A percentile compares a stretch with the other conserved stretches of the same genome.
These are phyloP conservation scores for Halichoeres trimaculatus DNA, from an alignment of 2,113 vertebrate genomes.

Conservation along the genomic window DNA sequence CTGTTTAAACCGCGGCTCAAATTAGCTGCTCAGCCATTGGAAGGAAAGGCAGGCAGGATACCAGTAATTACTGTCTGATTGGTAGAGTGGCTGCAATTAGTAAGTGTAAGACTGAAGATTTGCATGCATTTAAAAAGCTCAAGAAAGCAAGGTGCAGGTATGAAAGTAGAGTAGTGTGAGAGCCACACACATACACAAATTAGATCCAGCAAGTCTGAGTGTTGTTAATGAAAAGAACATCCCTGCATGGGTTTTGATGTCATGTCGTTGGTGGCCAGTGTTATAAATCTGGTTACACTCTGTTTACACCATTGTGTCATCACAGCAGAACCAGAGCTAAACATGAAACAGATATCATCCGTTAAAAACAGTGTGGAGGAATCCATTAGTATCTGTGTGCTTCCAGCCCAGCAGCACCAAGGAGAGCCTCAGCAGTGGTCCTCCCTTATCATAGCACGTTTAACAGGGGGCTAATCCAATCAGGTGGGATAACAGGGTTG, in stretches of 20 bases:
- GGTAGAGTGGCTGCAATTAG: slow-evolving; percentile 88
- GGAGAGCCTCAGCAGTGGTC: slow-evolving; percentile 75
- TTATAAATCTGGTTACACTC: background rate
- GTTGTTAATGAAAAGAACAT: background rate
- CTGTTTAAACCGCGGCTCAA: slow-evolving; percentile 86
- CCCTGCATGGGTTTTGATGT: background rate
- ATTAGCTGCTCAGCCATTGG: slow-evolving; percentile 88
- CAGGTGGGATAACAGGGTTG: slow-evolving; percentile 82
- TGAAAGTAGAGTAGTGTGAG: background rate
- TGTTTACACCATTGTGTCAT: slow-evolving; percentile 23
- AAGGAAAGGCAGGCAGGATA: slow-evolving; percentile 87
- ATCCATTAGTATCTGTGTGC: slow-evolving; percentile 59
- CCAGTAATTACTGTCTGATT: slow-evolving; percentile 89
- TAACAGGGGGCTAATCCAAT: slow-evolving; percentile 84
- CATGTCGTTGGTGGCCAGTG: background rate
- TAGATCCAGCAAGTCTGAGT: background rate
- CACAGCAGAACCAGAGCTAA: slow-evolving; percentile 20
- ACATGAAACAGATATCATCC: slow-evolving; percentile 30
- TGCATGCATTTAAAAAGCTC: slow-evolving; percentile 71
- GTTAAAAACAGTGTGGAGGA: slow-evolving; percentile 43
- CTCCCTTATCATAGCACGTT: slow-evolving; percentile 82
- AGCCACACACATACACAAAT: background rate
- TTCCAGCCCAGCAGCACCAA: slow-evolving; percentile 57
- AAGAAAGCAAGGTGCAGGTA: slow-evolving; percentile 27
- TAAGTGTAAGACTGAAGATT: slow-evolving; percentile 73